Percentiles rank a stretch among this genome's conserved stretches.
These are phyloP conservation scores for Muscina levida DNA, from an alignment of 2,888 invertebrate genomes.

Conservation along the genomic window DNA sequence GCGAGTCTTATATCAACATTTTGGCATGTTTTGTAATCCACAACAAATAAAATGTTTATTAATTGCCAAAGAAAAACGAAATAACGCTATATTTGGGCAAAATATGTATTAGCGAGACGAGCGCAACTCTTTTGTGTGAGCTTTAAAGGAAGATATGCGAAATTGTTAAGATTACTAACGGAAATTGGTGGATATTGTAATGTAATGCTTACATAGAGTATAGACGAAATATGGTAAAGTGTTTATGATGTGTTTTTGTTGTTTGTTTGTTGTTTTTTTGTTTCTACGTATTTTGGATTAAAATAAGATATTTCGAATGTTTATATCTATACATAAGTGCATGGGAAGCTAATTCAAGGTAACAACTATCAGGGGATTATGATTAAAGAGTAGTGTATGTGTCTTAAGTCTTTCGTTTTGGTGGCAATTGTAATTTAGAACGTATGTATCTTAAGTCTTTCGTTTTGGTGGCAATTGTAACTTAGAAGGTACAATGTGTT, in stretches of 20 bases:
- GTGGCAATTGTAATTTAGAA: not conserved
- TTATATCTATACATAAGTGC: not conserved
- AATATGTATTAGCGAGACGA: not conserved
- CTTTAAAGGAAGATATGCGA: not conserved
- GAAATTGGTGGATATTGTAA: not conserved
- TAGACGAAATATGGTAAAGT: no score
- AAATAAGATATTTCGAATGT: not conserved
- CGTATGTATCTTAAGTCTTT: not conserved
- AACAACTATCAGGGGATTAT: not conserved
- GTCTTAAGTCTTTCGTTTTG: not conserved
- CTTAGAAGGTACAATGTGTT: no score
- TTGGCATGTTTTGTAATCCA: conserved; percentile 27
- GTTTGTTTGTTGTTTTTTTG: not conserved
- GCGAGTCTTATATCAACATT: not conserved
- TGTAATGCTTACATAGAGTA: not conserved
- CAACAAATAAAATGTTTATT: conserved; percentile 29
- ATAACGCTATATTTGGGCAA: not conserved
- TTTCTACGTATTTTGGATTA: not conserved
- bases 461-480: not conserved
- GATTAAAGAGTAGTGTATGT: not conserved
- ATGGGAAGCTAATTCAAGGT: not conserved
- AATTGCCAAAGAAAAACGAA: conserved; percentile 17
- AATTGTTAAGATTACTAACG: not conserved
- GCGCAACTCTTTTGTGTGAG: not conserved
- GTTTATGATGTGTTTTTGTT: not conserved